Evolutionary conservation across 2,113 vertebrate species (phyloP), one percentile per base, ranked within the genome.

Genomic region (Melospiza georgiana): DNA sequence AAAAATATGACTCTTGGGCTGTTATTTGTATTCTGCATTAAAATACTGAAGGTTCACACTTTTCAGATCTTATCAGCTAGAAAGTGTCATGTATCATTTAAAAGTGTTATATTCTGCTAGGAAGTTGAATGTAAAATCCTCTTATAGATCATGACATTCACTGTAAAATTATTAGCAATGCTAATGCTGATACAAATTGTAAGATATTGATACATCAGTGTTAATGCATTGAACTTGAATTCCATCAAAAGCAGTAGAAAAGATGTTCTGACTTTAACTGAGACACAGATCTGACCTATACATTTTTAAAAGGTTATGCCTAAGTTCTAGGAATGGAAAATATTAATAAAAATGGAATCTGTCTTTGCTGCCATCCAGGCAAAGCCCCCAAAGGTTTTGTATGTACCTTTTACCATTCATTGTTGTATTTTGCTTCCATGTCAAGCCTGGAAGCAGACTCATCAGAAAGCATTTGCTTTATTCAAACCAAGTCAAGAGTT

Each of bases 131-230:
- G 43, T 83, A 83, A 94, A 79, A 39, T 54, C 37, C 37, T 87
- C 90, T 82, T 80, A 80, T 33, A 79, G 82, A 85, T 83, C 46
- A 20, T 41, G 66, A 73, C 30, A 67, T 83, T 94, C 68, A 86
- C 51, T 49, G 58, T 71, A 77, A 67, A 90, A 94, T 90, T 83
- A 84, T 80, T 93, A 94, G 55, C 55, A 87, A 51, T 93, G 78
- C 74, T 46, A 77, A 28, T 66, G 82, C 55, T 85, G 51, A 18
- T 88, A 79, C 37, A 49, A 59, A 62, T 22, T 74, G 55, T 71
- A 84, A 73, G 71, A 24, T 59, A 35, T 15, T 43, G 41, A 33
- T 73, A 66, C 5, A 43, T 6, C 46, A 66, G 30, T 46, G 39
- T 71, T 87, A 83, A 82, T 71, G 33, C 55, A 74, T 11, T 11